Percentiles rank a stretch among this genome's conserved stretches.
These are phyloP conservation scores for Hypena proboscidalis DNA, from an alignment of 2,888 invertebrate species.

Conservation along the genomic window DNA sequence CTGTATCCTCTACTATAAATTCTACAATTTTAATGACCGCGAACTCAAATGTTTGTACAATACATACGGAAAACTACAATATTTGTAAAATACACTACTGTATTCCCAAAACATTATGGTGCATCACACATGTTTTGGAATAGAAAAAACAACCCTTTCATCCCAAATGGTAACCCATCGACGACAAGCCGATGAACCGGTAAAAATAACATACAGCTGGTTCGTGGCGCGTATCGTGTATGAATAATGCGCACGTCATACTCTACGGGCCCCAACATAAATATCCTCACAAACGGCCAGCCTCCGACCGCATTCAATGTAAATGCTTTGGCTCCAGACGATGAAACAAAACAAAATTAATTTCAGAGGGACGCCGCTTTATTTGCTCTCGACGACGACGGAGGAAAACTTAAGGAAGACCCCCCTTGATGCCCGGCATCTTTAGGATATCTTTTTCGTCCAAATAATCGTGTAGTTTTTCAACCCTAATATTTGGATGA, in stretches of 20 bases:
- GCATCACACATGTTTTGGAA: conserved; percentile 35
- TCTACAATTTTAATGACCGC: conserved; percentile 31
- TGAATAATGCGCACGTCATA: conserved; percentile 84
- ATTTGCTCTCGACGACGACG: conserved; percentile 67
- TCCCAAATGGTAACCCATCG: conserved; percentile 47
- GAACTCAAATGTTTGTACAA: conserved; percentile 9
- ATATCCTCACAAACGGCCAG: conserved; percentile 78
- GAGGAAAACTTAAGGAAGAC: conserved; percentile 70
- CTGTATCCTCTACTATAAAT: conserved; percentile 39
- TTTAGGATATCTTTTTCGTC: conserved; percentile 69
- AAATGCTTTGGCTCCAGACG: conserved; percentile 81
- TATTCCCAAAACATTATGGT: conserved; percentile 22
- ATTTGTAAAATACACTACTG: conserved; percentile 15
- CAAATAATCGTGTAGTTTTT: conserved; percentile 61
- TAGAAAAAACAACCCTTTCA: conserved; percentile 47
- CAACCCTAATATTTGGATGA: conserved; percentile 68
- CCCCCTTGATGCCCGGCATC: conserved; percentile 76
- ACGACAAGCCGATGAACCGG: conserved; percentile 74
- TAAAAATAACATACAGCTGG: conserved; percentile 81
- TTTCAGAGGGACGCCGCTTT: conserved; percentile 80
- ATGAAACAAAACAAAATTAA: conserved; percentile 84
- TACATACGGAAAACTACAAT: conserved; percentile 12
- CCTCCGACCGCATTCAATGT: conserved; percentile 84
- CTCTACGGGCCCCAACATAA: conserved; percentile 79
- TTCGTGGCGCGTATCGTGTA: conserved; percentile 68